Conservation (phyloP, 2,888 invertebrate genomes). For the Ornithoptera priamus region DNA sequence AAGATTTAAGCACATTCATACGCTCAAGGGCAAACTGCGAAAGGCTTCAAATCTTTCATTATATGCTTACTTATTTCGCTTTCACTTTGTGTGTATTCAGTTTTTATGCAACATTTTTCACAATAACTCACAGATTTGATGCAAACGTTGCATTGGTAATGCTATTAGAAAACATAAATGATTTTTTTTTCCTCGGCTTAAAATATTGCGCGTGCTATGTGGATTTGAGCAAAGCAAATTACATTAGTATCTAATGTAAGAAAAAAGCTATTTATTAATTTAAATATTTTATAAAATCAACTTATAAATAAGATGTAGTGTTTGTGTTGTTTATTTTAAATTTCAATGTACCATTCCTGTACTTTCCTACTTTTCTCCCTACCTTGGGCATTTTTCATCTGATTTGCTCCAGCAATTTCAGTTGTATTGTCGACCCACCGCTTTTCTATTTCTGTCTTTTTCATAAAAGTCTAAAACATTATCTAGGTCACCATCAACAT, state of each 20-base stretch:
- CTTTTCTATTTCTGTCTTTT: too few relatives aligned
- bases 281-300: background rate
- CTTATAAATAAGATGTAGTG: background rate
- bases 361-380: too few relatives aligned
- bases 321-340: too few relatives aligned
- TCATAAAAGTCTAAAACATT: too few relatives aligned
- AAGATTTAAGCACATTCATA: constrained; percentile 13
- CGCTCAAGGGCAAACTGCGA: background rate
- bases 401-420: too few relatives aligned
- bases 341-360: too few relatives aligned
- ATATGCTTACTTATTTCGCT: background rate
- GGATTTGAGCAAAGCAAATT: background rate
- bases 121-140: background rate
- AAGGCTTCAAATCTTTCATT: constrained; percentile 6
- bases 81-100: background rate
- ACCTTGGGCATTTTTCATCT: too few relatives aligned
- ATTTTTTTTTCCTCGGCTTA: background rate
- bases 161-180: background rate
- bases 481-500: too few relatives aligned
- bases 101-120: constrained; percentile 6
- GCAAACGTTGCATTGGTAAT: background rate
- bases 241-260: background rate
- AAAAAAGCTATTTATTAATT: background rate
- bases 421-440: too few relatives aligned
- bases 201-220: too few relatives aligned